These are phyloP conservation scores for Chloropsis hardwickii DNA, from an alignment of 2,113 vertebrate species.

Conservation along the genomic window DNA sequence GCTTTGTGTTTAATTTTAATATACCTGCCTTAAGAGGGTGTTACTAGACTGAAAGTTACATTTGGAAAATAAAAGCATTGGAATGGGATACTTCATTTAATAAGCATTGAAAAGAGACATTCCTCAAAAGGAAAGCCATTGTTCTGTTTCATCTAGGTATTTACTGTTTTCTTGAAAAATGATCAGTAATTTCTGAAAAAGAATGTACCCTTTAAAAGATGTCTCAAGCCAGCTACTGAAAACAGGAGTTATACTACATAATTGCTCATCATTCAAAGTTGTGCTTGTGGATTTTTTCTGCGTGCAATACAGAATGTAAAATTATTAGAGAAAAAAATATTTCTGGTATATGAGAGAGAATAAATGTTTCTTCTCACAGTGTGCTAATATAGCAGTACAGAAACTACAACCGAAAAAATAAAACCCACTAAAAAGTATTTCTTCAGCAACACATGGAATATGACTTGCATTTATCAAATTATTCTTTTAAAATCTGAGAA, in stretches of 20 bases:
- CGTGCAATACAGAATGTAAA: not conserved
- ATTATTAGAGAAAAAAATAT: not conserved
- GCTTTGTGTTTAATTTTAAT: not conserved
- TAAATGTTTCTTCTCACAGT: not conserved
- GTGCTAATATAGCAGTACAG: not conserved
- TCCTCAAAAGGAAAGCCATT: not conserved
- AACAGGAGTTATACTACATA: not conserved
- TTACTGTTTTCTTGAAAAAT: not conserved
- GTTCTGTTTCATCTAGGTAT: not conserved
- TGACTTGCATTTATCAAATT: not conserved
- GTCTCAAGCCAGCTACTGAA: not conserved
- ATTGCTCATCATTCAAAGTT: not conserved
- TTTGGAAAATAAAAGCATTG: not conserved
- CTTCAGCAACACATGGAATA: not conserved
- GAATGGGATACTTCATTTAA: not conserved
- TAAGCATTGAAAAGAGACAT: not conserved
- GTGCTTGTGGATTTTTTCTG: not conserved
- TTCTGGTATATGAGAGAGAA: not conserved
- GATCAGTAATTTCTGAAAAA: not conserved
- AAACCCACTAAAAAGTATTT: not conserved
- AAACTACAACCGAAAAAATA: not conserved
- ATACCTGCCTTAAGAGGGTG: not conserved
- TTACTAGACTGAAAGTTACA: not conserved
- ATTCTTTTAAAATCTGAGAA: not conserved
- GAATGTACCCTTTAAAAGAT: not conserved